A percentile compares a stretch with the other conserved stretches of the same genome.
Conservation (phyloP, 2,113 vertebrate species). For the Trogon surrucura region DNA sequence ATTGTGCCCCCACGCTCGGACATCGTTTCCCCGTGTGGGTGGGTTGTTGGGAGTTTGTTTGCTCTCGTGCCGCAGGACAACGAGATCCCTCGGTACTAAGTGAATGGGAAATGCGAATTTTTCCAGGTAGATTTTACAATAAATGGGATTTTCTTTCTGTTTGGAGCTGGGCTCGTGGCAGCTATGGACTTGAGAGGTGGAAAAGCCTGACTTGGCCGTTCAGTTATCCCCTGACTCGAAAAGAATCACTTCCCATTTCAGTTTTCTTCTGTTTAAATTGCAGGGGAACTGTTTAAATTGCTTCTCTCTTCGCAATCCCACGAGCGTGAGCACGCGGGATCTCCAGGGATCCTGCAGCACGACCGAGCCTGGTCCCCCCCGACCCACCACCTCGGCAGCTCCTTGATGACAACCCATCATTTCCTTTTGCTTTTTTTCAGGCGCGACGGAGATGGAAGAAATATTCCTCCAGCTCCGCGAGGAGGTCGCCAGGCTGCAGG, state of each 20-base stretch:
- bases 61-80: neutral
- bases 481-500: constrained; percentile 77
- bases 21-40: accelerated
- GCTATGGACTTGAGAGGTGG: neutral
- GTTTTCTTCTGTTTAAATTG: neutral
- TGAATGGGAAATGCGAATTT: neutral
- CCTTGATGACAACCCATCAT: accelerated
- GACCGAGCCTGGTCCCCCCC: accelerated
- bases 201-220: neutral
- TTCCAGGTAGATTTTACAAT: neutral
- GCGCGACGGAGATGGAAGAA: constrained; percentile 71
- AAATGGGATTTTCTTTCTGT: neutral
- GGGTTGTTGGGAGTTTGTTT: neutral
- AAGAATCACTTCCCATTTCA: neutral
- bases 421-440: neutral
- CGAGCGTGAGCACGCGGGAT: accelerated
- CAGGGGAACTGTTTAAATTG: neutral
- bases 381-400: neutral
- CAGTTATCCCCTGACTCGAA: neutral
- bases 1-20: neutral
- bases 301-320: neutral
- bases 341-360: neutral
- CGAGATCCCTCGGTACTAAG: accelerated
- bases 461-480: constrained; percentile 75
- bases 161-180: neutral